Evolutionary conservation across 2,113 vertebrate species (phyloP), one percentile per base, ranked within the genome.

Genomic region (Odobenus rosmarus): DNA sequence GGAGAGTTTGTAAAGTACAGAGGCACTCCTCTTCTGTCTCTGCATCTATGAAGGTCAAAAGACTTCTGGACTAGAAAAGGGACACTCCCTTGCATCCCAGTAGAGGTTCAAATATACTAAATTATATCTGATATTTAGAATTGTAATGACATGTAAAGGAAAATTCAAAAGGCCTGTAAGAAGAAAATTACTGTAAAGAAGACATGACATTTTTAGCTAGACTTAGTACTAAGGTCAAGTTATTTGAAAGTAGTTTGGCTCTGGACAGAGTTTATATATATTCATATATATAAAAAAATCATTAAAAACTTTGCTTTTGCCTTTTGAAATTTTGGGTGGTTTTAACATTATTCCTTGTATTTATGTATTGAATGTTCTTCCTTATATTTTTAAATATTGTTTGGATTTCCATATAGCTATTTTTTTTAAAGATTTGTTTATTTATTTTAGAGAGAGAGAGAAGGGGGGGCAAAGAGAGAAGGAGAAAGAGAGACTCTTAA

Each of bases 41-140:
- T 24, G 1, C 0, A 82, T 49, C 23, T 85, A 31, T 11, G 7
- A 88, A 55, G 10, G 5, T 82, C 31, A 91, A 53, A 84, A 74
- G 7, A 53, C 14, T 69, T 94, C 42, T 72, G 11, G 21, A 28
- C 13, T 55, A 31, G 33, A 23, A 59, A 33, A 21, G 7, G 46
- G 49, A 79, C 1, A 53, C 7, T 80, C 42, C 2, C 88, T 89
- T 67, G 24, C 31, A 92, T 24, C 6, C 26, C 24, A 86, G 9
- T 39, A 87, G 49, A 92, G 19, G 5, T 46, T 95, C 28, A 88
- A 91, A 89, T 64, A 72, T 39, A 67, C 36, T 19, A 71, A 86
- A 21, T 90, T 4, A 76, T 72, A 81, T 76, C 67, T 90, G 28
- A 62, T 69, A 88, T 36, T 94, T 89, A 74, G 28, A 83, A 39